Conservation (phyloP, 1,140 invertebrate genomes). For the Microvelia longipes region DNA sequence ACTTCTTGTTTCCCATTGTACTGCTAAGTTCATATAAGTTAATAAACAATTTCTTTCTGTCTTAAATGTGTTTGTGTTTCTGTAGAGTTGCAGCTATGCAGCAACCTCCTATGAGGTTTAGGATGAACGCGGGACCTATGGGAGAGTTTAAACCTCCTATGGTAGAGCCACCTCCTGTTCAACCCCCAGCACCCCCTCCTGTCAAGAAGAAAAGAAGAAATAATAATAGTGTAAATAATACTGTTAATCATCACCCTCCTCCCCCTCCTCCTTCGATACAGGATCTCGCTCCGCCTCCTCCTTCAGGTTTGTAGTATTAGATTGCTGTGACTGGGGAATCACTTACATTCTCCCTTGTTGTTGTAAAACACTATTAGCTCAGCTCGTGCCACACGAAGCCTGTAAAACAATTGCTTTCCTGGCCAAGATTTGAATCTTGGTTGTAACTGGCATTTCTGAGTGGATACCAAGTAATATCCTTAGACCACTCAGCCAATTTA, state of each 20-base stretch:
- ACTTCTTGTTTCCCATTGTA: too few species aligned
- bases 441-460: too few species aligned
- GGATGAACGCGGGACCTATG: conserved; percentile 32
- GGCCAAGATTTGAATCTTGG: too few species aligned
- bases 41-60: neutral
- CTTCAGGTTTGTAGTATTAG: conserved; percentile 37
- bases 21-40: too few species aligned
- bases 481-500: too few species aligned
- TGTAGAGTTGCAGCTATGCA: neutral
- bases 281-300: conserved; percentile 63
- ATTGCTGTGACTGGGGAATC: too few species aligned
- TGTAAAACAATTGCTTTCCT: too few species aligned
- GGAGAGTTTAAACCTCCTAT: conserved; percentile 38
- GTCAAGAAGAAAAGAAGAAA: conserved; percentile 45
- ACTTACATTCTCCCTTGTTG: too few species aligned
- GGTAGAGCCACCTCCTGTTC: conserved; percentile 29
- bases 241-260: conserved; percentile 30
- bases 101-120: neutral
- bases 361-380: too few species aligned
- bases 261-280: conserved; percentile 37
- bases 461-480: too few species aligned
- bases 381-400: too few species aligned
- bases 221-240: conserved; percentile 31
- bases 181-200: conserved; percentile 30
- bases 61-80: neutral